Evolutionary conservation across 1,140 invertebrate genomes (phyloP).

Genomic region (Subanguina moxae): DNA sequence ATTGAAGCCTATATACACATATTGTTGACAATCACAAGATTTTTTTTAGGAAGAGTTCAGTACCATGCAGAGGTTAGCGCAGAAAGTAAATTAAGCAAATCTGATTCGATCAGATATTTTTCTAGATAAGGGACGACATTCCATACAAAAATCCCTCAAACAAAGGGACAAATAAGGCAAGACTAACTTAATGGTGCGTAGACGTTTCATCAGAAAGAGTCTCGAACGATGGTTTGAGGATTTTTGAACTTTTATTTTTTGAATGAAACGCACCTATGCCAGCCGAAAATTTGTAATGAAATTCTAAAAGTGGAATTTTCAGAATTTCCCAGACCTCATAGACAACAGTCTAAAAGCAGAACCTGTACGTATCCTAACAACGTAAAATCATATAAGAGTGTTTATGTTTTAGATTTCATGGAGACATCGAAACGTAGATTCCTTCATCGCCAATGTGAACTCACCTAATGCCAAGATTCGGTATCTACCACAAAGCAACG

Average conservation of each 20-base stretch:
- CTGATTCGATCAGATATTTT: not conserved
- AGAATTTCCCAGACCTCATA: slow-evolving; percentile 48
- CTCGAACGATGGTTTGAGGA: no score
- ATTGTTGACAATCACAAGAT: not conserved
- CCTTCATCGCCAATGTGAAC: slow-evolving; percentile 38
- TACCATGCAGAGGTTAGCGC: slow-evolving; percentile 49
- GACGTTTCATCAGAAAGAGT: not conserved
- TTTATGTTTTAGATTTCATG: slow-evolving; percentile 33
- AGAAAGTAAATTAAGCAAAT: slow-evolving; percentile 3
- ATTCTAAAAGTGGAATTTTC: not conserved
- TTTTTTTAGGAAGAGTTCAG: slow-evolving; percentile 45
- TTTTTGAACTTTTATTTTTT: no score
- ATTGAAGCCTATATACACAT: no score
- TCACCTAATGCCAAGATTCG: slow-evolving; percentile 31
- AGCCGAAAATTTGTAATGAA: no score
- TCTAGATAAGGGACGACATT: slow-evolving; percentile 50
- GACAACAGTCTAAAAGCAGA: slow-evolving; percentile 46
- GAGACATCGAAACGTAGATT: slow-evolving; percentile 41
- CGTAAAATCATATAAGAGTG: no score
- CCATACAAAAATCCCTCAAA: slow-evolving; percentile 53
- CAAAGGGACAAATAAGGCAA: slow-evolving; percentile 49
- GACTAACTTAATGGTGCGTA: not conserved
- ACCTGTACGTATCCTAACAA: slow-evolving; percentile 17
- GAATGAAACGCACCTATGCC: no score
- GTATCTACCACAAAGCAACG: slow-evolving; percentile 4